A percentile compares a stretch with the other conserved stretches of the same genome.
Evolutionary conservation across 2,888 invertebrate species (phyloP).

Genomic region (Drosophila neonasuta): DNA sequence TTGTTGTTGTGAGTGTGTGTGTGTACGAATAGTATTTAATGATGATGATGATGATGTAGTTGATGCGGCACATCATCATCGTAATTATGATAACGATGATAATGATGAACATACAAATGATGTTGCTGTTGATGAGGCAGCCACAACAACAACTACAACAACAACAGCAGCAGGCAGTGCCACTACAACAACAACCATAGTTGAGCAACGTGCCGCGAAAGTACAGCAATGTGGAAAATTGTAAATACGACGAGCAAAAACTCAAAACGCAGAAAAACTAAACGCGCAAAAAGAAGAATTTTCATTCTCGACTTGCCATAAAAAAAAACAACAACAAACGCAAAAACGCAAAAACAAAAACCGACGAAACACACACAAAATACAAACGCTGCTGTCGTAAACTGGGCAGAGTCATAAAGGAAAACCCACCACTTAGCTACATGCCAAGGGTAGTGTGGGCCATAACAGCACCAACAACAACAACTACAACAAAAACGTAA

Average conservation of each 20-base stretch:
- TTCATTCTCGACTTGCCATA: constrained; percentile 65
- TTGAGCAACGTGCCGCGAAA: constrained; percentile 61
- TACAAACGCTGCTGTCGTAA: constrained; percentile 50
- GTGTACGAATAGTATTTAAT: constrained; percentile 46
- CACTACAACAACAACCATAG: constrained; percentile 32
- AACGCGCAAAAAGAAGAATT: constrained; percentile 77
- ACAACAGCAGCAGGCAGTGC: not conserved
- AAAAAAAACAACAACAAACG: constrained; percentile 44
- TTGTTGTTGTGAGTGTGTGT: constrained; percentile 18
- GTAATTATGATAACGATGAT: constrained; percentile 41
- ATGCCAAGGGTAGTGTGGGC: constrained; percentile 56
- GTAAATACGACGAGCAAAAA: constrained; percentile 76
- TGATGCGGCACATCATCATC: constrained; percentile 45
- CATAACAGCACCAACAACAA: constrained; percentile 51
- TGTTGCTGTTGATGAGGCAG: constrained; percentile 44
- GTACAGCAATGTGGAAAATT: constrained; percentile 79
- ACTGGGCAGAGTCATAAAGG: constrained; percentile 65
- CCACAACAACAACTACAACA: constrained; percentile 4
- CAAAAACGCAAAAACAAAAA: constrained; percentile 20
- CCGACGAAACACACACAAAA: constrained; percentile 20
- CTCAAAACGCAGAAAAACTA: constrained; percentile 76
- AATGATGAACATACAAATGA: constrained; percentile 32
- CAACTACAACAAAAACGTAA: constrained; percentile 57
- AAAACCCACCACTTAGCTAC: constrained; percentile 72
- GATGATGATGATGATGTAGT: constrained; percentile 64